Conservation (phyloP, 2,888 invertebrate genomes). For the Caenorhabditis wallacei region DNA sequence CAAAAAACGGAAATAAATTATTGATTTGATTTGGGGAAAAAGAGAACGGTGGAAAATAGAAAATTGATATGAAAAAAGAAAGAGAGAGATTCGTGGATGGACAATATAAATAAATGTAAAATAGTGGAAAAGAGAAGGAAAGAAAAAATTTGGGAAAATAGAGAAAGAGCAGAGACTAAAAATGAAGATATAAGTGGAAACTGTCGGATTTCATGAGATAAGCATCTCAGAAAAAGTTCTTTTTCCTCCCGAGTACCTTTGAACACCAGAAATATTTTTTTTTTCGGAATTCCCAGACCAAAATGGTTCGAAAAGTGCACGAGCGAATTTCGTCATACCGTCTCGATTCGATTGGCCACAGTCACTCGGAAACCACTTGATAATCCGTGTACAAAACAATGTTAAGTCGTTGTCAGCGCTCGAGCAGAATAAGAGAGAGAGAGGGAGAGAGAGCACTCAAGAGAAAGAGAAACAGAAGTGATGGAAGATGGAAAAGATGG, state of each 20-base stretch:
- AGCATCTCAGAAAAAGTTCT: conserved; percentile 23
- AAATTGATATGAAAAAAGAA: conserved; percentile 11
- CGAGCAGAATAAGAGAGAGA: neutral
- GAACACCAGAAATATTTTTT: neutral
- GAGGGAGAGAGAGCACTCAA: conserved; percentile 52
- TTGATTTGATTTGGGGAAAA: conserved; percentile 21
- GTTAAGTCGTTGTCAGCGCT: conserved; percentile 66
- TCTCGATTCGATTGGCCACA: conserved; percentile 31
- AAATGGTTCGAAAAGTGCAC: conserved; percentile 54
- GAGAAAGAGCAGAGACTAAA: conserved; percentile 15
- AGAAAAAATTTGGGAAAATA: conserved; percentile 1
- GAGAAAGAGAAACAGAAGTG: conserved; percentile 34
- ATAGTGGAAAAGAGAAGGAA: neutral
- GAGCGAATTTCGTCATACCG: conserved; percentile 43
- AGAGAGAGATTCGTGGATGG: conserved; percentile 28
- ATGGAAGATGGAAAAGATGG: neutral
- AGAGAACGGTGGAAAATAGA: conserved; percentile 17
- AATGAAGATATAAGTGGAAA: neutral
- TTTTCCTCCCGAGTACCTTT: conserved; percentile 26
- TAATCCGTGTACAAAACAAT: conserved; percentile 71
- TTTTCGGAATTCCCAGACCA: conserved; percentile 24
- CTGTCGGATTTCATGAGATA: neutral
- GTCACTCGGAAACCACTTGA: conserved; percentile 67
- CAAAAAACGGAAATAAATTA: conserved; percentile 15
- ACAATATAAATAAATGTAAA: conserved; percentile 24